Percentiles rank a stretch among this genome's conserved stretches.
These are phyloP conservation scores for Macrosoma leucophasiata DNA, from an alignment of 2,888 invertebrate genomes.

Conservation along the genomic window DNA sequence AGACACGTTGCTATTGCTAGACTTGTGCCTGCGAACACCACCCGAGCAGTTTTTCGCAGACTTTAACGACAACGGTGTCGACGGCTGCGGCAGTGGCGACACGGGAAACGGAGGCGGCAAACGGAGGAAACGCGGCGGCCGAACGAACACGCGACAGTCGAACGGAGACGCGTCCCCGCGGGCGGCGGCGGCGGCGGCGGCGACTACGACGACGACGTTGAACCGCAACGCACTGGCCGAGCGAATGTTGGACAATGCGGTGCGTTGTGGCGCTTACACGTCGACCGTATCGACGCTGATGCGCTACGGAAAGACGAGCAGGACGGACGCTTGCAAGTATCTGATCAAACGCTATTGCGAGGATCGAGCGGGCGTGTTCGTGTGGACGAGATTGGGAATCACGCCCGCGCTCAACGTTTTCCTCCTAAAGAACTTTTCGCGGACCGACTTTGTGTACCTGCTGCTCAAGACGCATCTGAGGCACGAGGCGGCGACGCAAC, in stretches of 20 bases:
- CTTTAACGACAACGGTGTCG: neutral
- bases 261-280: conserved; percentile 7
- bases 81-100: neutral
- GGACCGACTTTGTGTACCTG: conserved; percentile 5
- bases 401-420: conserved; percentile 5
- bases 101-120: too few species aligned
- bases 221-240: conserved; percentile 4
- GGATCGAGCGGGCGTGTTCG: conserved; percentile 7
- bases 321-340: conserved; percentile 8
- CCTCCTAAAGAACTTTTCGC: conserved; percentile 3
- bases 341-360: conserved; percentile 6
- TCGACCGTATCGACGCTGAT: conserved; percentile 9
- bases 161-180: too few species aligned
- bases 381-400: conserved; percentile 10
- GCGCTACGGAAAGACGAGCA: conserved; percentile 8
- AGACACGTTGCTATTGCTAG: conserved; percentile 1
- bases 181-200: too few species aligned
- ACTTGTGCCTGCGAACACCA: conserved; percentile 1
- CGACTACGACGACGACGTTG: neutral
- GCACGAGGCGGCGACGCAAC: conserved; percentile 5
- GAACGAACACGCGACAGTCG: too few species aligned
- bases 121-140: too few species aligned
- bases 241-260: conserved; percentile 9
- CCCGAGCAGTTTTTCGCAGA: conserved; percentile 2
- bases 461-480: conserved; percentile 4